A percentile compares a stretch with the other conserved stretches of the same genome.
Evolutionary conservation across 2,113 vertebrate species (phyloP).

Genomic region (Meriones unguiculatus): DNA sequence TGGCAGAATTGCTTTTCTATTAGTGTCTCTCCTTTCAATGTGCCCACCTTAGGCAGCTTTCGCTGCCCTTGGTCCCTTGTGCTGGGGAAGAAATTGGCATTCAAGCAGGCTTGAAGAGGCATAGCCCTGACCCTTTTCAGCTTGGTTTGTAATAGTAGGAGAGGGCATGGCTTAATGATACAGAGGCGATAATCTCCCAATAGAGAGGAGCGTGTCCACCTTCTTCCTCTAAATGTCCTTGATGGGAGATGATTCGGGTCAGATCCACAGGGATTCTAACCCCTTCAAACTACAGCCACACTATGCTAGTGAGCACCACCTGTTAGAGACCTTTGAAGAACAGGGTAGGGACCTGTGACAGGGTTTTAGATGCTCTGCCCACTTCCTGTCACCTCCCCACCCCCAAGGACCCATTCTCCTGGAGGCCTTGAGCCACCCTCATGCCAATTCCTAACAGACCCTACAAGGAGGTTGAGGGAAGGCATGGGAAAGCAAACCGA

Average conservation of each 20-base stretch:
- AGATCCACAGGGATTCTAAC: not conserved
- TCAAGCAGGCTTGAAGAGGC: not conserved
- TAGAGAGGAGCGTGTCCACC: not conserved
- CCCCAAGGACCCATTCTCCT: not conserved
- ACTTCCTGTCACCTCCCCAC: not conserved
- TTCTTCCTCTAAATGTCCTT: constrained; percentile 34
- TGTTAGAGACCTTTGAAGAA: constrained; percentile 1
- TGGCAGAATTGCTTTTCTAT: fast-evolving
- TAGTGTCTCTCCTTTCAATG: not conserved
- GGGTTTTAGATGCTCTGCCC: not conserved
- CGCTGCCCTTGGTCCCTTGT: not conserved
- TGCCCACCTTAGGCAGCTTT: not conserved
- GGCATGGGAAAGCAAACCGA: not conserved
- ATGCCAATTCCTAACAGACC: constrained; percentile 59
- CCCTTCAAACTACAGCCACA: not conserved
- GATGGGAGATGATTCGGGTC: not conserved
- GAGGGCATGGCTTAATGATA: not conserved
- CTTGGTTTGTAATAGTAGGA: not conserved
- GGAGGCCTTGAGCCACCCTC: constrained; percentile 48
- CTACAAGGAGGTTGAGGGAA: not conserved
- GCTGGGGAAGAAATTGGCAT: not conserved
- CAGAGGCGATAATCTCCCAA: not conserved
- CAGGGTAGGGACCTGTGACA: not conserved
- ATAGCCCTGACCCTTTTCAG: not conserved
- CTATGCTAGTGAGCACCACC: not conserved